Conservation (phyloP, 2,113 vertebrate genomes). For the Muscicapa adusta region DNA sequence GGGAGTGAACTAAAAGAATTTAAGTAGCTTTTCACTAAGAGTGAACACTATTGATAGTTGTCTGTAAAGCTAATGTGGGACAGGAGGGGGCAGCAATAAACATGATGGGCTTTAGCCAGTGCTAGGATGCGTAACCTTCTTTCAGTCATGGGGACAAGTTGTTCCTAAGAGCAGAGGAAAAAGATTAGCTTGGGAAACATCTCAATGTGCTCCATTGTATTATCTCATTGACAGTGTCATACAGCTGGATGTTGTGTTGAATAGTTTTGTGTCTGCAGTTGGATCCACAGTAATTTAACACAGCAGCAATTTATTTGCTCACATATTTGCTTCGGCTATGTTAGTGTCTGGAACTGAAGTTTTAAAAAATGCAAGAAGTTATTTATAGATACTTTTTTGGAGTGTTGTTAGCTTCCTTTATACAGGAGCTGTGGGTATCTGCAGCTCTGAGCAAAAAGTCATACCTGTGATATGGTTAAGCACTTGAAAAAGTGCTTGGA, state of each 20-base stretch:
- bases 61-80: background rate
- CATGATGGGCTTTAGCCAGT: fast-evolving
- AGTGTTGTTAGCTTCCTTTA: background rate
- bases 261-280: background rate
- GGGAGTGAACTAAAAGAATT: background rate
- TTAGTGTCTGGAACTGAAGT: background rate
- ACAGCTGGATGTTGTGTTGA: background rate
- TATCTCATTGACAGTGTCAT: background rate
- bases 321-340: background rate
- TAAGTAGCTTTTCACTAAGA: background rate
- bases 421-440: background rate
- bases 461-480: background rate
- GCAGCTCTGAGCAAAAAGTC: background rate
- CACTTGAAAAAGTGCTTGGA: background rate
- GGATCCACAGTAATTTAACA: background rate
- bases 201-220: background rate
- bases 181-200: background rate
- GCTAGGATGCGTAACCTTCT: background rate
- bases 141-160: background rate
- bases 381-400: background rate
- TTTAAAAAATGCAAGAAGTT: background rate
- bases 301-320: background rate
- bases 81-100: background rate
- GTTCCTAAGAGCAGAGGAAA: background rate
- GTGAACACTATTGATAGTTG: background rate